Base-by-base conservation (phyloP, 2,113 vertebrate genomes). In the Thoracochromis brauschi region DNA sequence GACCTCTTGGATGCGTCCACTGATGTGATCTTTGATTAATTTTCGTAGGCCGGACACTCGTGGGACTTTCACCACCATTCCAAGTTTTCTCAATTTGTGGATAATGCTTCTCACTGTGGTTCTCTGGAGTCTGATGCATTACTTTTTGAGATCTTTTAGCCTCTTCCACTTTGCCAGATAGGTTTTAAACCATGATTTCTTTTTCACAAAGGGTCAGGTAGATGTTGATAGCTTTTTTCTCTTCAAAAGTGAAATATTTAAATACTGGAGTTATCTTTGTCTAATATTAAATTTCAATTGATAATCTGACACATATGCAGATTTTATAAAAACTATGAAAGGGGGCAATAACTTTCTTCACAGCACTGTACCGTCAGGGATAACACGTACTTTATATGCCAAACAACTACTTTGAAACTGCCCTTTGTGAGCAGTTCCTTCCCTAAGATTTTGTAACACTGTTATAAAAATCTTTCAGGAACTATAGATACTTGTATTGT, bases 181-280 rank as follows among this genome's bases (percentile, higher is more conserved):
- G 38, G 8, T 71, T 68, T 68, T 68, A 40, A 40, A 14, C 0
- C 33, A 40, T 21, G 19, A 71, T 71, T 71, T 45, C 38, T 26
- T 73, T 73, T 73, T 16, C 38, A 17, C 8, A 45, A 26, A 45
- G 38, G n/a, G 65, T 14, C n/a, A 71, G 63, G 63, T 71, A 24
- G 63, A 40, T 40, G 19, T 38, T 8, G 1, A 1, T 68, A 24
- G n/a, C 2, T 68, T 14, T 21, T 0, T 0, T 68, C 35, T 21
- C 63, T 68, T 68, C 17, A 13, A 21, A 68, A 38, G 17, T 21
- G 60, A 38, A 71, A 35, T 65, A 71, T 71, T 40, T 71, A 71
- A 71, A 71, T 71, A 24, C 11, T 14, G 31, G 33, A 21, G 19
- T 68, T 40, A 38, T 40, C 19, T 40, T 65, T 68, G 1, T 40